Evolutionary conservation across 2,888 invertebrate species (phyloP), one percentile per base, ranked within the genome.

Genomic region (Aleiodes testaceus): DNA sequence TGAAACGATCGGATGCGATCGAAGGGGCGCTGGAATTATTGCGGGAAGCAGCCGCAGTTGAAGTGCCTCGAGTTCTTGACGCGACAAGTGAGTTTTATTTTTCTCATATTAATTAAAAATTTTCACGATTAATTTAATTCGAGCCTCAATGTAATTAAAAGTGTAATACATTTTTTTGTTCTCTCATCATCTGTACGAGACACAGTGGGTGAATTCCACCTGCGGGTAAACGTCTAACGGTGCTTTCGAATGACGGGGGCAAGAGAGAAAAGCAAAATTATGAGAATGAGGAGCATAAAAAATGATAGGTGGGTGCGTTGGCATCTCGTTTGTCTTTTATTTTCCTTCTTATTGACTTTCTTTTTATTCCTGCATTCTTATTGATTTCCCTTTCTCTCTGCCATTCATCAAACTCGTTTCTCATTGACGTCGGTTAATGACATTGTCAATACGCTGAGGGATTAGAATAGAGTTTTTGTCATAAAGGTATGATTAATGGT

Each of bases 1-100:
- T 70, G 70, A 73, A 69, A 71, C 74, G 65, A 74, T 76, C 75
- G 77, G 76, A 77, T 77, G 77, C 77, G 76, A 77, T 76, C 77
- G 72, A 77, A 72, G 71, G 74, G 16, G 74, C 66, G 65, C 71
- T 72, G 70, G 73, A 75, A 77, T 76, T 59, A 59, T 59, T 73
- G 77, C 75, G 75, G 77, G 73, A 75, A 74, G 75, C 72, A 75
- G 74, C 75, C 72, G 74, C 74, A 74, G 75, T 55, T 75, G 74
- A 74, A 74, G 77, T 75, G 72, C 76, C 74, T 75, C 74, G 72
- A 76, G 47, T 75, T 72, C 42, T 72, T 76, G 72, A 67, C 73
- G 75, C 77, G 75, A 77, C 77, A 65, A 76, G 77, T 77, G 70
- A 76, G 77, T 77, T 70, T 68, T 71, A 22, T 64, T 67, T 5